Conservation (phyloP, 1,140 invertebrate species). For the Polyergus mexicanus region DNA sequence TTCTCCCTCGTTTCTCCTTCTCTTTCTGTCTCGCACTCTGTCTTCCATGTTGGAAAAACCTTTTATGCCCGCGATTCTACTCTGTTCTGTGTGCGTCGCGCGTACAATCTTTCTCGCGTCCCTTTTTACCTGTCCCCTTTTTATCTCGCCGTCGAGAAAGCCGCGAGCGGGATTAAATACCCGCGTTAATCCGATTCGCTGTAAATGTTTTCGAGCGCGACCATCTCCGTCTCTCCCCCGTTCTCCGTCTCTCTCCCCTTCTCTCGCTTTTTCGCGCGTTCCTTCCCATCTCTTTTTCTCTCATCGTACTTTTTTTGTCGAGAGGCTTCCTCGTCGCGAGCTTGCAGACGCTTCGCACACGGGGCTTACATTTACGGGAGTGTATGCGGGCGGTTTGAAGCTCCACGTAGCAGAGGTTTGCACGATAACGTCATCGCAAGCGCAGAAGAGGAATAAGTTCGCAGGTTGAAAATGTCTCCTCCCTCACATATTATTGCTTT, state of each 20-base stretch:
- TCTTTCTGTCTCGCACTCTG: background rate
- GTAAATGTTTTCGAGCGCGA: conserved; percentile 73
- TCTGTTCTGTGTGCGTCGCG: conserved; percentile 36
- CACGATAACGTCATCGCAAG: conserved; percentile 63
- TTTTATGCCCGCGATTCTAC: conserved; percentile 43
- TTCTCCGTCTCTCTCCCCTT: background rate
- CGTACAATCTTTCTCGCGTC: conserved; percentile 59
- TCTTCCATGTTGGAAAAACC: conserved; percentile 3
- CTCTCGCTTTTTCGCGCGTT: background rate
- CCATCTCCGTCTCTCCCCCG: conserved; percentile 25
- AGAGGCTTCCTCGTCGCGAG: conserved; percentile 49
- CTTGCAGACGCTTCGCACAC: conserved; percentile 53
- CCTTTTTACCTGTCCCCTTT: conserved; percentile 69
- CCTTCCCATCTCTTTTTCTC: conserved; percentile 9
- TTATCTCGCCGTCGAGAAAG: conserved; percentile 69
- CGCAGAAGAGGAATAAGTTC: conserved; percentile 52
- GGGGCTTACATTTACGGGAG: conserved; percentile 29
- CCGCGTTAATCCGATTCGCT: conserved; percentile 76
- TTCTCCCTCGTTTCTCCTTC: background rate
- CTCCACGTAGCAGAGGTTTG: conserved; percentile 37
- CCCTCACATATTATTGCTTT: conserved; percentile 81
- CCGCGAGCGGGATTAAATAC: conserved; percentile 74
- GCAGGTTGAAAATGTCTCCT: conserved; percentile 65
- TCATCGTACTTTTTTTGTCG: conserved; percentile 45
- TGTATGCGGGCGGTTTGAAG: conserved; percentile 44